Percentiles rank a stretch among this genome's conserved stretches.
Conservation (phyloP, 2,888 invertebrate genomes). For the Amphipyra berbera region DNA sequence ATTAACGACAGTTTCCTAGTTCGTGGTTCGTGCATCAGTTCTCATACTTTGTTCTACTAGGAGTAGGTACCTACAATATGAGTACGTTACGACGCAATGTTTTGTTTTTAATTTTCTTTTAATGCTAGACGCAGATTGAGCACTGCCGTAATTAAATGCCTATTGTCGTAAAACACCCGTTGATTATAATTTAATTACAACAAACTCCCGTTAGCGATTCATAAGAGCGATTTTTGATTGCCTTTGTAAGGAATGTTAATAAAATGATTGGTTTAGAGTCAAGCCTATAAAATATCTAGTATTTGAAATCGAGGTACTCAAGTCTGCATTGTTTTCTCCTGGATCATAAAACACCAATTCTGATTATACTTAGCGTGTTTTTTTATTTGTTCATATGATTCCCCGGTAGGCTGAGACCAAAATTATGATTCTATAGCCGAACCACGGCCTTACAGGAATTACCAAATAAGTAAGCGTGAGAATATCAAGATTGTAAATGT, state of each 20-base stretch:
- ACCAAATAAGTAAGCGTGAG: too few relatives aligned
- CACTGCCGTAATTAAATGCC: constrained; percentile 42
- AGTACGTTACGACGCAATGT: constrained; percentile 52
- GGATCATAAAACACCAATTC: too few relatives aligned
- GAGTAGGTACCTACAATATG: constrained; percentile 36
- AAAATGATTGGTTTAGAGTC: not conserved
- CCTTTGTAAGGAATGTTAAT: not conserved
- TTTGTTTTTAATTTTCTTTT: constrained; percentile 49
- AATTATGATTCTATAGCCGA: too few relatives aligned
- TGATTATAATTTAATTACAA: constrained; percentile 35
- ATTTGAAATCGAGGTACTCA: too few relatives aligned
- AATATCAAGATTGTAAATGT: too few relatives aligned
- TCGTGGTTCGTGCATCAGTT: constrained; percentile 57
- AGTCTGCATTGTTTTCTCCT: too few relatives aligned
- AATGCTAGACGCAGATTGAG: constrained; percentile 33
- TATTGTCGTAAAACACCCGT: constrained; percentile 36
- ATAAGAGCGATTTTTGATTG: constrained; percentile 3
- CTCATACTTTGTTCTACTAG: constrained; percentile 48
- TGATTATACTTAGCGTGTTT: too few relatives aligned
- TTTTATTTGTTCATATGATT: too few relatives aligned
- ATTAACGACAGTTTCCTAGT: constrained; percentile 72
- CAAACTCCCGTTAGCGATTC: constrained; percentile 6
- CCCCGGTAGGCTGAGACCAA: too few relatives aligned
- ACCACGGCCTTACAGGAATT: too few relatives aligned
- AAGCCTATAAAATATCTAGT: not conserved